Base-by-base conservation (phyloP, 2,113 vertebrate species). In the Ciconia boyciana region DNA sequence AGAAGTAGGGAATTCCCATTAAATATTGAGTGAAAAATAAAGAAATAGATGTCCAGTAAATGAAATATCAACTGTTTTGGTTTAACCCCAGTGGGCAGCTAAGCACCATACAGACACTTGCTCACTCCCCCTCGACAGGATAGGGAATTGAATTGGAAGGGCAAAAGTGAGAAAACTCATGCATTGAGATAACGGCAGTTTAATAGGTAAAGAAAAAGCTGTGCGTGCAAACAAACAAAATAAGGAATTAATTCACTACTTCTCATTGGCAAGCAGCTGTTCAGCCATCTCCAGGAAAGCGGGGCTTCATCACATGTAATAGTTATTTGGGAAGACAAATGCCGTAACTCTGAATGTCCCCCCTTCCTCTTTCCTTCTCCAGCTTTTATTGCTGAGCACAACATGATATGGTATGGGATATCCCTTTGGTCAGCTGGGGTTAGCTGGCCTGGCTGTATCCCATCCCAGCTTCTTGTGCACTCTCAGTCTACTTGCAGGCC, bases 361-460 rank as follows among this genome's bases (percentile, higher is more conserved):
- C 7, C 5, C 6, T 76, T 55, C 24, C 28, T 41, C 5, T 9
- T 31, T 71, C 15, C 4, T 66, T 66, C 32, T 32, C 65, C 16
- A 55, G 10, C 6, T 82, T 66, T 54, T 77, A 25, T 6, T 51
- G 24, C 36, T 72, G 32, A 51, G 9, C 5, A 41, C 21, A 21
- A 10, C 16, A 3, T 44, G 3, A 25, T 49, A 22, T 18, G 10
- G 26, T 44, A 21, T 44, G 8, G 51, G 19, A 34, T 65, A 48
- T 39, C 7, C 5, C 11, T 69, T 58, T 49, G 14, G 21, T 80
- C 21, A 11, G 11, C 28, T 61, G 34, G 8, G 3, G 16, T 65
- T 6, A 16, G 52, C 11, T 78, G 18, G 24, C 25, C 13, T 0
- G 0, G 8, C 1, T 7, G 7, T 43, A 54, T 34, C 7, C 19